Base-by-base conservation (phyloP, 2,113 vertebrate species). In the Scalopus aquaticus region DNA sequence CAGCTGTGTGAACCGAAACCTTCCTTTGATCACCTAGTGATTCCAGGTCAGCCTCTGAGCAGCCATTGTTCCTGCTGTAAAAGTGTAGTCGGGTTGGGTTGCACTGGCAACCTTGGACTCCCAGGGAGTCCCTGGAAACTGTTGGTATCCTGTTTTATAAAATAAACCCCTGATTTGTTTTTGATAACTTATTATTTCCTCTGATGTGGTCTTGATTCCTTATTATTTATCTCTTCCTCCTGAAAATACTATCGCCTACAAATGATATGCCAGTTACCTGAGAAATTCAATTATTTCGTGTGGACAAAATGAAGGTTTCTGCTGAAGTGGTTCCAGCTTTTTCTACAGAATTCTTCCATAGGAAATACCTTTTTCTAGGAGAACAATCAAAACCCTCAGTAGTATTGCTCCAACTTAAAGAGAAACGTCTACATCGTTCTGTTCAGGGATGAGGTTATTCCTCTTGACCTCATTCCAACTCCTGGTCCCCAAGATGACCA, bases 101-200 rank as follows among this genome's bases (percentile, higher is more conserved):
- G 17, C n/a, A 2, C 51, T 80, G 67, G 79, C 69, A 70, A 54
- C 15, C 51, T 19, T 62, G 62, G 32, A 26, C 54, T 54, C 42
- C 35, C 37, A 62, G 26, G 37, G 30, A 78, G 70, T 83, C 26
- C 20, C 74, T 78, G 30, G 64, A 44, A 94, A 69, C 70, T 74
- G 20, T 60, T 58, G 56, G 46, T 64, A 67, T 60, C 51, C 88
- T 88, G 73, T 78, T 94, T 77, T 87, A 35, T 19, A 44, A 82
- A 86, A 74, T 35, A 90, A 90, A 82, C 58, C 37, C 10, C 92
- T 78, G 67, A 28, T 85, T 94, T 95, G 44, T 76, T 91, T 95
- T 89, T 51, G 2, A 54, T 70, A 94, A 35, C 42, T 74, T 83
- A 46, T 90, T 79, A 72, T 64, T 76, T 74, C 13, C 22, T 82